Conservation (phyloP, 2,797 vertebrate species). For the Yasuhikotakia modesta region DNA sequence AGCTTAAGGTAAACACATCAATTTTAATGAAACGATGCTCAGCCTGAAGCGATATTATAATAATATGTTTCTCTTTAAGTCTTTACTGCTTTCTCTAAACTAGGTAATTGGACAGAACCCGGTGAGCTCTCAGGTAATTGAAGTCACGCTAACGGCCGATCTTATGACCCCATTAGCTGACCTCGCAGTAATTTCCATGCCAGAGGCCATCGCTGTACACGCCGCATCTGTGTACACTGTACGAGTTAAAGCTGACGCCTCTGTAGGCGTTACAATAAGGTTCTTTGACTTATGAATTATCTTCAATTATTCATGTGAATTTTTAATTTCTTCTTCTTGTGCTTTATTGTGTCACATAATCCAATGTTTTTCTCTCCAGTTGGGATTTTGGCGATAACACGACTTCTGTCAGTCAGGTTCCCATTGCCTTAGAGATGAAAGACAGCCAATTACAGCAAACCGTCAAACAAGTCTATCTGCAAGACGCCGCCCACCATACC, state of each 20-base stretch:
- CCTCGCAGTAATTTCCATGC: constrained; percentile 66
- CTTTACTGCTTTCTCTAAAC: constrained; percentile 14
- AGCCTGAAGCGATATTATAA: too few relatives aligned
- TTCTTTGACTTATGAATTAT: constrained; percentile 49
- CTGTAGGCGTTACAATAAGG: constrained; percentile 74
- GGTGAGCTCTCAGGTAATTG: constrained; percentile 75
- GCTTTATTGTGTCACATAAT: constrained; percentile 9
- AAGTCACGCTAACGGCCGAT: constrained; percentile 70
- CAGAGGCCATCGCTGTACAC: constrained; percentile 62
- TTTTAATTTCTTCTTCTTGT: too few relatives aligned
- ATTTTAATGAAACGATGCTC: not conserved
- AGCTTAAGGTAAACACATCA: constrained; percentile 69
- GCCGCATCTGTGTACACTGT: constrained; percentile 63
- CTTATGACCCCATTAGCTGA: constrained; percentile 65
- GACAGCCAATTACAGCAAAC: constrained; percentile 50
- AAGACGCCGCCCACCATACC: constrained; percentile 68
- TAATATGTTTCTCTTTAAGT: constrained; percentile 3
- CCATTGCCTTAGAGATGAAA: constrained; percentile 64
- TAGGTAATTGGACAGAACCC: constrained; percentile 79
- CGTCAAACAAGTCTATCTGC: constrained; percentile 64
- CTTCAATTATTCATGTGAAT: not conserved
- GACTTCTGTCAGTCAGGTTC: constrained; percentile 56
- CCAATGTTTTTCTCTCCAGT: constrained; percentile 60
- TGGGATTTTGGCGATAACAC: constrained; percentile 80
- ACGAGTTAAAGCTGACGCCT: constrained; percentile 73